phyloP scores from a whole-genome alignment of 2,113 vertebrate genomes.

The Acinonyx jubatus region DNA sequence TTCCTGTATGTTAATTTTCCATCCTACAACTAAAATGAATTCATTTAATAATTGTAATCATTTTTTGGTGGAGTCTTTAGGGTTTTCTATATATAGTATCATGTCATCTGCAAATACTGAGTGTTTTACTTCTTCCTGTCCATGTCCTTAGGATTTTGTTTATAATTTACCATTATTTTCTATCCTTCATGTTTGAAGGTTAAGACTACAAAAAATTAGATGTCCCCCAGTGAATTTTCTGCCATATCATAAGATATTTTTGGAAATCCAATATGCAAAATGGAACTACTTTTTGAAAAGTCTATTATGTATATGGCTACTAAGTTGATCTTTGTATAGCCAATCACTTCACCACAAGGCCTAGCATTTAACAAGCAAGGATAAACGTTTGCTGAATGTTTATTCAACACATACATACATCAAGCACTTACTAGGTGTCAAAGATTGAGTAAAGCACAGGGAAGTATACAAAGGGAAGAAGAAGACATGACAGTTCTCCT shows the following conservation, averaged over 20 bases:
- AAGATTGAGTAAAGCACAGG: not conserved
- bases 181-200: not conserved
- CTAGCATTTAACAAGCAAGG: not conserved
- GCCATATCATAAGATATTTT: not conserved
- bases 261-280: not conserved
- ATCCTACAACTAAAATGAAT: not conserved
- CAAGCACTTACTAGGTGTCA: not conserved
- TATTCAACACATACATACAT: not conserved
- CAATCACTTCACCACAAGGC: fast-evolving
- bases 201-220: not conserved
- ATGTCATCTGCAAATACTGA: not conserved
- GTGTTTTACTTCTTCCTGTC: not conserved
- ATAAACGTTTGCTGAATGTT: not conserved
- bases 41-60: not conserved
- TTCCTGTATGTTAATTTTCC: not conserved
- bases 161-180: not conserved
- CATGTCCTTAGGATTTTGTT: not conserved
- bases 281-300: not conserved
- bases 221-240: not conserved
- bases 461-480: not conserved
- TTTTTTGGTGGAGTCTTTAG: not conserved
- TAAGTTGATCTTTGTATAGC: not conserved
- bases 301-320: not conserved
- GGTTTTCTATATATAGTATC: not conserved
- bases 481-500: not conserved